Conservation (phyloP, 2,113 vertebrate genomes). For the Rhinopomastus cyanomelas region DNA sequence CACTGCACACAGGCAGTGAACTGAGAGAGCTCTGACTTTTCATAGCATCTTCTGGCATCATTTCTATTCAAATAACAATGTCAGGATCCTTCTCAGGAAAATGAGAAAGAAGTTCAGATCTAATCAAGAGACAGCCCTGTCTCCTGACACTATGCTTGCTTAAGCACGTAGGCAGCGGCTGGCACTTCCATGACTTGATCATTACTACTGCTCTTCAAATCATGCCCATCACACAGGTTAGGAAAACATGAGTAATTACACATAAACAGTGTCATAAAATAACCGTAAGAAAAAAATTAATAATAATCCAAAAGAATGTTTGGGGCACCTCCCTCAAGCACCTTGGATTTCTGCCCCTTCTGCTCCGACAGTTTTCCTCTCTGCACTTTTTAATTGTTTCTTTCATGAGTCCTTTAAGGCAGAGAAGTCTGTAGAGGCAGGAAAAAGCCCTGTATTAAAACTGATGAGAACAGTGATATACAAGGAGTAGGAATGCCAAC, state of each 20-base stretch:
- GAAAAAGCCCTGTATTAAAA: background rate
- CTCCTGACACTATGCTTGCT: slow-evolving; percentile 43
- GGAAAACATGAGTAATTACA: slow-evolving; percentile 61
- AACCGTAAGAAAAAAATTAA: slow-evolving; percentile 59
- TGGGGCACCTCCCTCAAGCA: slow-evolving; percentile 34
- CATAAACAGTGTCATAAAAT: slow-evolving; percentile 24
- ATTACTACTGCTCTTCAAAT: slow-evolving; percentile 42
- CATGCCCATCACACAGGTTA: slow-evolving; percentile 57
- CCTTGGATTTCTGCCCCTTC: slow-evolving; percentile 21
- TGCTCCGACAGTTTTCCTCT: slow-evolving; percentile 30
- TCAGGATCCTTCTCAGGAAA: slow-evolving; percentile 23
- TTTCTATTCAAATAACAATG: slow-evolving; percentile 42
- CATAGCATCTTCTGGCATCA: background rate
- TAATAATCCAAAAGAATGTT: slow-evolving; percentile 34
- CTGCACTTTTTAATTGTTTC: slow-evolving; percentile 37
- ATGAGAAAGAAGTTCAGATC: slow-evolving; percentile 38
- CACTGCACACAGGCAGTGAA: background rate
- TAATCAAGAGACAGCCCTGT: slow-evolving; percentile 17
- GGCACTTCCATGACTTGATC: slow-evolving; percentile 21
- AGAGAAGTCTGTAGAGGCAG: background rate
- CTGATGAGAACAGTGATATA: slow-evolving; percentile 46
- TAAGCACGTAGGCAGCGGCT: slow-evolving; percentile 47
- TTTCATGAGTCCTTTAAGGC: slow-evolving; percentile 16
- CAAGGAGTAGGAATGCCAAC: background rate
- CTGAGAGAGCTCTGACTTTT: background rate